Percentiles rank a stretch among this genome's conserved stretches.
Evolutionary conservation across 2,797 vertebrate species (phyloP).

Genomic region (Pagetopsis macropterus): DNA sequence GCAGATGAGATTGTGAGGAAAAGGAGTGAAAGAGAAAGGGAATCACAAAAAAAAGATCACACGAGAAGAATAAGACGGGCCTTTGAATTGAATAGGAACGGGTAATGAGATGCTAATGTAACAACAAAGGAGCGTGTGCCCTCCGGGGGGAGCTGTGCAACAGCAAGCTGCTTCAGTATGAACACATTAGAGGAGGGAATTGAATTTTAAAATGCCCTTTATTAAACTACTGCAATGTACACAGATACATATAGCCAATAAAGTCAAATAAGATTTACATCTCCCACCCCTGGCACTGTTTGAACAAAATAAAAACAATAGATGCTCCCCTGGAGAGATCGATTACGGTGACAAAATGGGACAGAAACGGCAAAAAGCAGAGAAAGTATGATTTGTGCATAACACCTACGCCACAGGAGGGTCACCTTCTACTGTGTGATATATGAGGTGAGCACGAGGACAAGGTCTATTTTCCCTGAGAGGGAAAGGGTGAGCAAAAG

Average conservation of each 20-base stretch:
- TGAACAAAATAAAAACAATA: slow-evolving; percentile 31
- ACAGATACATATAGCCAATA: slow-evolving; percentile 38
- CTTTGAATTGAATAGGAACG: slow-evolving; percentile 63
- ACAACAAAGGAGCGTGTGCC: slow-evolving; percentile 72
- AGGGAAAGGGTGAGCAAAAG: slow-evolving; percentile 1
- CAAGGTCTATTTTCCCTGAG: neutral
- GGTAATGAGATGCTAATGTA: slow-evolving; percentile 80
- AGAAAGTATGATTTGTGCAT: neutral
- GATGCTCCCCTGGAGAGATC: neutral
- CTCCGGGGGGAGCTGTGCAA: slow-evolving; percentile 68
- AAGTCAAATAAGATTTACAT: slow-evolving; percentile 43
- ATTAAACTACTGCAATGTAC: slow-evolving; percentile 54
- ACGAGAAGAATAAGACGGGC: slow-evolving; percentile 47
- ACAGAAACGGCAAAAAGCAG: slow-evolving; percentile 1
- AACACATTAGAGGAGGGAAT: slow-evolving; percentile 41
- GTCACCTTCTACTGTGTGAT: slow-evolving; percentile 9
- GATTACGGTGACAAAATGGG: slow-evolving; percentile 32
- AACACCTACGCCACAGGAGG: neutral
- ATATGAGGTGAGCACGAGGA: slow-evolving; percentile 18
- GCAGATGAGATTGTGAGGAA: slow-evolving; percentile 17
- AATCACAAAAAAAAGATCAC: slow-evolving; percentile 43
- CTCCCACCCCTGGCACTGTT: slow-evolving; percentile 25
- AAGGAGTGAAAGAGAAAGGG: slow-evolving; percentile 17
- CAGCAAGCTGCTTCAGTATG: slow-evolving; percentile 48
- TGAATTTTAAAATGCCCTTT: slow-evolving; percentile 57